phyloP scores from a whole-genome alignment of 2,888 invertebrate genomes.

The Scaptomyza cyrtandrae region DNA sequence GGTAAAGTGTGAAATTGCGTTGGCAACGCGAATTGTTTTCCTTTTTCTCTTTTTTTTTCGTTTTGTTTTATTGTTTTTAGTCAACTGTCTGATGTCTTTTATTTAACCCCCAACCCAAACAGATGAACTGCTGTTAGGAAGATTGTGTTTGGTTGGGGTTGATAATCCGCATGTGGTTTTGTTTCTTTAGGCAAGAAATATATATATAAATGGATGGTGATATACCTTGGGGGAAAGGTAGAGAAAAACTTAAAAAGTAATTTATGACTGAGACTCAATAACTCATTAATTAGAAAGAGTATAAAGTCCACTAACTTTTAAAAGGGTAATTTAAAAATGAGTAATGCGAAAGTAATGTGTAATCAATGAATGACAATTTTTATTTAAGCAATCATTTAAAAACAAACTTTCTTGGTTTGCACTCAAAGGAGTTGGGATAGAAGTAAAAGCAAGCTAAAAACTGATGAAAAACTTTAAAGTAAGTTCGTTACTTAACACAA shows the following conservation, averaged over 20 bases:
- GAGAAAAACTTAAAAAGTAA: neutral
- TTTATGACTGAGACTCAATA: neutral
- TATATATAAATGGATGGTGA: neutral
- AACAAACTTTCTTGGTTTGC: too few relatives aligned
- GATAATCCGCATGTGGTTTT: too few relatives aligned
- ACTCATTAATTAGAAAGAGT: neutral
- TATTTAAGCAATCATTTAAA: too few relatives aligned
- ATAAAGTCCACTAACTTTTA: neutral
- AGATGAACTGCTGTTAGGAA: conserved; percentile 15
- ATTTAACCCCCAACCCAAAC: conserved; percentile 2
- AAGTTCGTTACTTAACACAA: neutral
- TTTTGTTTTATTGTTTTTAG: conserved; percentile 13
- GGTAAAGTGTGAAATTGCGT: conserved; percentile 80
- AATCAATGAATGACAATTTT: neutral
- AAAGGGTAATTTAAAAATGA: neutral
- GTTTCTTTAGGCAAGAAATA: neutral
- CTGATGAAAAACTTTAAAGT: too few relatives aligned
- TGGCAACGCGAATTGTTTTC: conserved; percentile 71
- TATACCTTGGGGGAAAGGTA: neutral
- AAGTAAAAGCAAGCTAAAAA: too few relatives aligned
- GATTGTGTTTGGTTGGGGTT: conserved; percentile 1
- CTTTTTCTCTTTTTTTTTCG: neutral
- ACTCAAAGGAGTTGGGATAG: too few relatives aligned
- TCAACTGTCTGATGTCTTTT: conserved; percentile 29
- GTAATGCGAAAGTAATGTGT: neutral